phyloP scores from a whole-genome alignment of 2,797 vertebrate genomes.

The Bucorvus abyssinicus region DNA sequence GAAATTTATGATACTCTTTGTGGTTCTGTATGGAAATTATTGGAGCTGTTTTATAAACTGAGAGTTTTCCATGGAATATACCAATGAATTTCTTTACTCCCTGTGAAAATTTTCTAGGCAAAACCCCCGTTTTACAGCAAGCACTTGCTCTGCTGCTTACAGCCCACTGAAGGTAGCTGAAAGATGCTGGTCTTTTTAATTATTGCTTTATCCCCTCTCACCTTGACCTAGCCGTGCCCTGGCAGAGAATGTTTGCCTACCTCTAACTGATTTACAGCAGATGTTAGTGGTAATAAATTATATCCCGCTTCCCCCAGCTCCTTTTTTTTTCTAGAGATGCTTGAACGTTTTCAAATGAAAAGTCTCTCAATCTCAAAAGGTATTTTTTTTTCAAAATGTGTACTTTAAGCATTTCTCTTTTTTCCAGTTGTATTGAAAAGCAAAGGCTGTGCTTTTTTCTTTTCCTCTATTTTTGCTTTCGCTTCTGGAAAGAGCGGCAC shows the following conservation, averaged over 20 bases:
- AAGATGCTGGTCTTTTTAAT: neutral
- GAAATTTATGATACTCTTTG: neutral
- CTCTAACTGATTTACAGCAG: slow-evolving; percentile 65
- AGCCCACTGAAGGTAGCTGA: neutral
- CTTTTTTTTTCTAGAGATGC: neutral
- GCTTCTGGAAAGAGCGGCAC: neutral
- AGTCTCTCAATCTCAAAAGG: slow-evolving; percentile 12
- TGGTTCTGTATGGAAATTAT: neutral
- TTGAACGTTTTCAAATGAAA: slow-evolving; percentile 61
- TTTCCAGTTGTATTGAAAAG: neutral
- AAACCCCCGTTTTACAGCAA: neutral
- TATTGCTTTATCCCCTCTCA: slow-evolving; percentile 59
- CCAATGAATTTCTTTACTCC: fast-evolving
- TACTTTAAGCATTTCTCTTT: neutral
- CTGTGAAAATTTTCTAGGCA: neutral
- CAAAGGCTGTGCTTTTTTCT: neutral
- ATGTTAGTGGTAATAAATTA: slow-evolving; percentile 66
- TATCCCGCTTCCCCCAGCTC: slow-evolving; percentile 36
- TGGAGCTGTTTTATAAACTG: neutral
- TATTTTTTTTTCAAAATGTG: neutral
- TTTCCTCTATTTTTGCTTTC: neutral
- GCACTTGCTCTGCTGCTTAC: neutral
- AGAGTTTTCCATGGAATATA: neutral
- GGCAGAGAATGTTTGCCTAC: slow-evolving; percentile 60
- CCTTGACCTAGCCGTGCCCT: slow-evolving; percentile 59